Base-by-base conservation (phyloP, 2,888 invertebrate species). In the Calliscelio sp. region DNA sequence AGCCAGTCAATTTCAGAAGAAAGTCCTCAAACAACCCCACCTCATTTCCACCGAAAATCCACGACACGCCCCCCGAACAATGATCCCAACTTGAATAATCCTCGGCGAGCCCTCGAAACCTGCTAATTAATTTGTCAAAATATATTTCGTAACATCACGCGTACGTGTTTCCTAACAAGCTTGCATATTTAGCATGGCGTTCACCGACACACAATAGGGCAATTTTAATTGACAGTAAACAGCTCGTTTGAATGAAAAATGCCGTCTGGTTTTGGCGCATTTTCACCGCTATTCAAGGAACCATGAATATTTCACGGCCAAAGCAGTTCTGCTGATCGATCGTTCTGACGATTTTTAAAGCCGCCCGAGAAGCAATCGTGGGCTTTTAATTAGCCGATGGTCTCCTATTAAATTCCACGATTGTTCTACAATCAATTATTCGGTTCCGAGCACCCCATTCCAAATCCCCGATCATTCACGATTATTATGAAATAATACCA, bases 161-260 rank as follows among this genome's bases (percentile, higher is more conserved):
- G 55, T 68, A 25, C 70, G 63, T 70, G 70, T 70, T 70, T 65
- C 65, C 71, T 71, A 63, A 57, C 57, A 79, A 79, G 71, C 71
- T 46, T 24, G 41, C 14, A 63, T 71, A 66, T 73, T 73, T 80
- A 80, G 65, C 68, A 46, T 57, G 65, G 46, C 59, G 38, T 49
- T 57, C 61, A 24, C 24, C 8, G 38, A 10, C 28, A 51, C 25
- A 73, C 73, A 80, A 80, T 59, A 51, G 66, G 53, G 65, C 49
- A 80, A 73, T 80, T 80, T 80, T 80, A 80, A 80, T 80, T 80
- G 80, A 80, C 80, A 80, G 65, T 80, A 80, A 73, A 80, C 73
- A 80, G 73, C 71, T 24, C 49, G 63, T 11, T 41, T 63, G 55
- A 66, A 57, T 65, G 49, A 79, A 79, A 71, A 79, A 79, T 71